phyloP scores from a whole-genome alignment of 2,888 invertebrate genomes.

The Rhabditoides inermis region DNA sequence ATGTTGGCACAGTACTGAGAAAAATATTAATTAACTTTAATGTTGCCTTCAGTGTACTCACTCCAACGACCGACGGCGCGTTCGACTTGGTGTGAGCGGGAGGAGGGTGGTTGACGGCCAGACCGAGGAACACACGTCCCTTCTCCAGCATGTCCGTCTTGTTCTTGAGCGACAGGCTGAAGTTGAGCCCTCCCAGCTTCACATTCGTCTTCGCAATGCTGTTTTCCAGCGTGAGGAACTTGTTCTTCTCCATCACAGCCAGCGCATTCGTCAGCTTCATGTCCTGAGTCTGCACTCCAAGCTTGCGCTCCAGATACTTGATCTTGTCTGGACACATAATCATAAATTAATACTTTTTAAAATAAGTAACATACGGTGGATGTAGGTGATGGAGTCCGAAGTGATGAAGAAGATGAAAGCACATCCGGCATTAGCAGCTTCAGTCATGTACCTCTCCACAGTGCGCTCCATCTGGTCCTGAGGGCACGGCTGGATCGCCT shows the following conservation, averaged over 20 bases:
- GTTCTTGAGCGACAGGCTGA: slow-evolving; percentile 4
- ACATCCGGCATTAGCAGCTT: slow-evolving; percentile 9
- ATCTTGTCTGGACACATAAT: slow-evolving; percentile 14
- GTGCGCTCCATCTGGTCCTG: no score
- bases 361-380: no score
- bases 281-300: slow-evolving; percentile 33
- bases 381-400: no score
- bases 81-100: neutral
- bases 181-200: slow-evolving; percentile 38
- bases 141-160: slow-evolving; percentile 4
- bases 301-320: slow-evolving; percentile 25
- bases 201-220: slow-evolving; percentile 31
- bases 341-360: no score
- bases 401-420: slow-evolving; percentile 14
- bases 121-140: slow-evolving; percentile 7
- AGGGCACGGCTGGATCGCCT: no score
- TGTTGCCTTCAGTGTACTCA: slow-evolving; percentile 3
- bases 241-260: slow-evolving; percentile 5
- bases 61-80: slow-evolving; percentile 23
- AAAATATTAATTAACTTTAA: neutral
- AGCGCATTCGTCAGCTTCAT: slow-evolving; percentile 24
- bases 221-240: slow-evolving; percentile 30
- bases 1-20: slow-evolving; percentile 28
- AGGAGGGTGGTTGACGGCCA: slow-evolving; percentile 2
- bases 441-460: slow-evolving; percentile 4